These are phyloP conservation scores for Dasyprocta punctata DNA, from an alignment of 2,113 vertebrate genomes.

Conservation along the genomic window DNA sequence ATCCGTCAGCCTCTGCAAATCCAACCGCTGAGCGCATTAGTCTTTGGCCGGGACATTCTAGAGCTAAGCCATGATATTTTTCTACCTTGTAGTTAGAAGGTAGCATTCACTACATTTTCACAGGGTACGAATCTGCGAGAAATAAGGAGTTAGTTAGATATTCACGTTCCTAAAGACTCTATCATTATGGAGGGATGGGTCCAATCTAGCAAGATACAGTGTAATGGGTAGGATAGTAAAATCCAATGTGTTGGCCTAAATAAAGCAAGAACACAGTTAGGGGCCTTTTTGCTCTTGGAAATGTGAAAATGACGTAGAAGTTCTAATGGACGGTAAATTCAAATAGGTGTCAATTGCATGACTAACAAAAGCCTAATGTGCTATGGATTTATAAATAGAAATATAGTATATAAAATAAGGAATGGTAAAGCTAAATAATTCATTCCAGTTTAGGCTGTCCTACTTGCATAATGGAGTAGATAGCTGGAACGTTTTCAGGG, in stretches of 20 bases:
- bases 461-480: slow-evolving; percentile 57
- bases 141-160: neutral
- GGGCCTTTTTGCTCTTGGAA: neutral
- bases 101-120: neutral
- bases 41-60: neutral
- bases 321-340: neutral
- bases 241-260: neutral
- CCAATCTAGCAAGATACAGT: neutral
- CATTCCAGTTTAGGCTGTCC: slow-evolving; percentile 24
- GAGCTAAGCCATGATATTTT: neutral
- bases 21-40: neutral
- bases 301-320: neutral
- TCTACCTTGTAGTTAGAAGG: neutral
- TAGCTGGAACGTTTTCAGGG: slow-evolving; percentile 36
- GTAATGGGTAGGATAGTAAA: neutral
- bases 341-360: neutral
- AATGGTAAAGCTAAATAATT: slow-evolving; percentile 36
- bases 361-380: neutral
- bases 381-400: neutral
- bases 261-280: neutral
- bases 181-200: neutral
- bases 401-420: neutral
- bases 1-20: neutral
- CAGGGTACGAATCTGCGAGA: neutral
- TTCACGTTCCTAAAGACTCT: neutral